These are phyloP conservation scores for Heliconius hewitsoni DNA, from an alignment of 1,140 invertebrate species.

Conservation along the genomic window DNA sequence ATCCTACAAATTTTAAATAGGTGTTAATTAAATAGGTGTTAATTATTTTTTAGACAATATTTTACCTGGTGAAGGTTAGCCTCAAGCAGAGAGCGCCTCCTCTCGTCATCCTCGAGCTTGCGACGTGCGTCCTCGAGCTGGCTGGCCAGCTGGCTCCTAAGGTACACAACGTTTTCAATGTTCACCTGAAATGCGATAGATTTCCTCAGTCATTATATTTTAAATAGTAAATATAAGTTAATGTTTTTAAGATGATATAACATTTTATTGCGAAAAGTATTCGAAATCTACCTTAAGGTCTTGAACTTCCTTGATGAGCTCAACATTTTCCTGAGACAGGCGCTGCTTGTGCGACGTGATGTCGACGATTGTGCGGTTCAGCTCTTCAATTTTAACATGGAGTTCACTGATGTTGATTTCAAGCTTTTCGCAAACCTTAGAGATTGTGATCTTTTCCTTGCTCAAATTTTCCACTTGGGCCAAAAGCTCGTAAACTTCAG, in stretches of 20 bases:
- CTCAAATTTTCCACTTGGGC: constrained; percentile 95
- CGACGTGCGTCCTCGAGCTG: constrained; percentile 96
- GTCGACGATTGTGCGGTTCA: constrained; percentile 96
- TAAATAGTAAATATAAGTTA: not conserved
- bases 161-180: constrained; percentile 94
- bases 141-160: constrained; percentile 92
- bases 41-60: not conserved
- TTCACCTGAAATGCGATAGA: constrained; percentile 84
- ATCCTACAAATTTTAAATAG: too few species aligned
- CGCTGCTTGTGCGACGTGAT: constrained; percentile 95
- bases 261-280: not conserved
- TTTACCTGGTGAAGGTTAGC: constrained; percentile 91
- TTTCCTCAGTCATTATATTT: not conserved
- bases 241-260: not conserved
- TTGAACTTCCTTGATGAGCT: constrained; percentile 95
- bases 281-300: constrained; percentile 88
- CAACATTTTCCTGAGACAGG: constrained; percentile 95
- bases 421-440: constrained; percentile 94
- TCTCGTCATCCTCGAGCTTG: constrained; percentile 96
- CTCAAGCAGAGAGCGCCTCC: constrained; percentile 93
- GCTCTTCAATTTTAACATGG: constrained; percentile 96
- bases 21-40: not conserved
- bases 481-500: constrained; percentile 97
- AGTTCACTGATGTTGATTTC: constrained; percentile 94
- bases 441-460: constrained; percentile 93